These are phyloP conservation scores for Dromas ardeola DNA, from an alignment of 2,113 vertebrate species.

Conservation along the genomic window DNA sequence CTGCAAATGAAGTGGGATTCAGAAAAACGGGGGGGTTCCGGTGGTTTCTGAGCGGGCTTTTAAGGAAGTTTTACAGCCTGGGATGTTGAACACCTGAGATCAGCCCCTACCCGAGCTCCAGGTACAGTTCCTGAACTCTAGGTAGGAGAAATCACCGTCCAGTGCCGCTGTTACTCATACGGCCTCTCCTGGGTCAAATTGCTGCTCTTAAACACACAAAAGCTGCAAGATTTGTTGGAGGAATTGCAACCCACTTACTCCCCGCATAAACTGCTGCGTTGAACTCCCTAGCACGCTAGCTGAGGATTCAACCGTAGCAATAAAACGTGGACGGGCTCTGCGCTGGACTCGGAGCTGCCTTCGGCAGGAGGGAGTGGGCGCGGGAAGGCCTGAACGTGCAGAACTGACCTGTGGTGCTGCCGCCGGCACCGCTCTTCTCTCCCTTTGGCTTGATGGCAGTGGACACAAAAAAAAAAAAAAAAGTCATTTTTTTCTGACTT, in stretches of 20 bases:
- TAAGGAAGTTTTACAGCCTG: not conserved
- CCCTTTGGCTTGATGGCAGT: not conserved
- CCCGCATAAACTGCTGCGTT: not conserved
- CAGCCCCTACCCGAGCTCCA: not conserved
- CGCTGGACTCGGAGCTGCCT: not conserved
- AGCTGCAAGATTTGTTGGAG: not conserved
- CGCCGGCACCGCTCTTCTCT: not conserved
- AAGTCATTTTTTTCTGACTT: accelerated
- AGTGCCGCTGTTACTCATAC: not conserved
- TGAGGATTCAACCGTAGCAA: not conserved
- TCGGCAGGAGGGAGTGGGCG: not conserved
- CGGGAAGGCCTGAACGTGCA: not conserved
- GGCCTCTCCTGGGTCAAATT: not conserved
- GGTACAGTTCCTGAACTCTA: accelerated
- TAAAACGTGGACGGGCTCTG: not conserved
- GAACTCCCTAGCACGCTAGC: not conserved
- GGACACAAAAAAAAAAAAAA: not conserved
- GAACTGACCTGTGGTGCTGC: not conserved
- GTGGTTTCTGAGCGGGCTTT: not conserved
- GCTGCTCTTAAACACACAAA: not conserved
- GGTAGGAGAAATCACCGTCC: not conserved
- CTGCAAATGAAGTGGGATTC: not conserved
- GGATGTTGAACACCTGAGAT: not conserved
- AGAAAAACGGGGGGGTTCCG: not conserved
- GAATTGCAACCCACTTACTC: not conserved